Percentiles rank a stretch among this genome's conserved stretches.
Evolutionary conservation across 2,797 vertebrate genomes (phyloP).

Genomic region (Petrocephalus sullivani): DNA sequence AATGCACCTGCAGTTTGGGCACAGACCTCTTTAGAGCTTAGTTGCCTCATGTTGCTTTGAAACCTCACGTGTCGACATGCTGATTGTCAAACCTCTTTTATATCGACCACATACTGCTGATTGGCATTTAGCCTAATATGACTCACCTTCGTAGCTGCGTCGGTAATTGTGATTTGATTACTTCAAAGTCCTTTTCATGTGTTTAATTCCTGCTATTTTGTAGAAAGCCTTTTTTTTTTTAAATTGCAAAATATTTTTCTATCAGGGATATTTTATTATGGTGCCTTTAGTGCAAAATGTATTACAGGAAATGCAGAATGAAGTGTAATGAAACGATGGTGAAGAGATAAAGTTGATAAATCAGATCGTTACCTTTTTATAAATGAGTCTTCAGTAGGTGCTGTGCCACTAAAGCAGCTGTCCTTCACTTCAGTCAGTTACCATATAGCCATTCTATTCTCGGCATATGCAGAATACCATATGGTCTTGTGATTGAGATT

Average conservation of each 20-base stretch:
- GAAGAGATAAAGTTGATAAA: neutral
- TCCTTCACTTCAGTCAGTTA: neutral
- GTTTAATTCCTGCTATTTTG: slow-evolving; percentile 24
- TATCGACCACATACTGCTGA: slow-evolving; percentile 4
- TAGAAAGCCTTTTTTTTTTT: neutral
- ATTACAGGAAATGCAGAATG: neutral
- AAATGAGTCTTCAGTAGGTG: neutral
- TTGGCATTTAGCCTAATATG: slow-evolving; percentile 9
- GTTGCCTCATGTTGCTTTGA: neutral
- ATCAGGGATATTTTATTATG: neutral
- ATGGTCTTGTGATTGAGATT: neutral
- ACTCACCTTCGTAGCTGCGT: neutral
- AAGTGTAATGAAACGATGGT: neutral
- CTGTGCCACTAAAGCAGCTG: neutral
- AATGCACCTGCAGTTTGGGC: neutral
- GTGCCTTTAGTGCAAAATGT: neutral
- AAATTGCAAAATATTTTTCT: neutral
- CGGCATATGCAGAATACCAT: neutral
- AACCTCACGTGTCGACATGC: neutral
- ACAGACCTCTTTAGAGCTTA: neutral
- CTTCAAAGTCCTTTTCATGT: slow-evolving; percentile 70
- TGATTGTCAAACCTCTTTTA: slow-evolving; percentile 2
- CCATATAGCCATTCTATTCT: neutral
- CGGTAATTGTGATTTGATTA: slow-evolving; percentile 72
- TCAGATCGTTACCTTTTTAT: neutral